These are phyloP conservation scores for Andinoacara biseriatus DNA, from an alignment of 2,113 vertebrate species.

Conservation along the genomic window DNA sequence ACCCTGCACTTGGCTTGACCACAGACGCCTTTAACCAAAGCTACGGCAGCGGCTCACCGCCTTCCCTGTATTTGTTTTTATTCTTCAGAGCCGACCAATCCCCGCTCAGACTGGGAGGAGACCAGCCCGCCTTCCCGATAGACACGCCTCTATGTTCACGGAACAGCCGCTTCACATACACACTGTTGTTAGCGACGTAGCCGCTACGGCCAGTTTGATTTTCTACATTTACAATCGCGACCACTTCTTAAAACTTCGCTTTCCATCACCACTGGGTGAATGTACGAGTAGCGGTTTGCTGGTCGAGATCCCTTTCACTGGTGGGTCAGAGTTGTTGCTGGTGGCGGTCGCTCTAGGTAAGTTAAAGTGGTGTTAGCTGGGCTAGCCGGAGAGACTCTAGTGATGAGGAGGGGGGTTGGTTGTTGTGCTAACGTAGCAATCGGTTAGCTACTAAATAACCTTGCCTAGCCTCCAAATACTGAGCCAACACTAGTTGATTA, in stretches of 20 bases:
- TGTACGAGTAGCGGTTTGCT: constrained; percentile 3
- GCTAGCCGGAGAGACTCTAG: constrained; percentile 50
- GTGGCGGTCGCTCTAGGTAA: constrained; percentile 70
- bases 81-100: constrained; percentile 66
- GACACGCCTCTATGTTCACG: constrained; percentile 74
- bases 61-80: constrained; percentile 72
- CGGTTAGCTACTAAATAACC: constrained; percentile 57
- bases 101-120: constrained; percentile 43
- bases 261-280: constrained; percentile 6
- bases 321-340: constrained; percentile 55
- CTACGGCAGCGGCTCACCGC: not conserved
- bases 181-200: constrained; percentile 79
- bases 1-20: constrained; percentile 1
- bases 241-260: constrained; percentile 30
- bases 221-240: constrained; percentile 51
- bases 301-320: not conserved
- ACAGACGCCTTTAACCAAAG: constrained; percentile 29
- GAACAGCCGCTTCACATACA: constrained; percentile 74
- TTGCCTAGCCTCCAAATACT: constrained; percentile 29
- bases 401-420: constrained; percentile 59
- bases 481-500: not conserved
- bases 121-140: constrained; percentile 46
- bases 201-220: constrained; percentile 45
- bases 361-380: constrained; percentile 64
- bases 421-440: constrained; percentile 74